A percentile compares a stretch with the other conserved stretches of the same genome.
These are phyloP conservation scores for Schrankia costaestrigalis DNA, from an alignment of 2,888 invertebrate species.

Conservation along the genomic window DNA sequence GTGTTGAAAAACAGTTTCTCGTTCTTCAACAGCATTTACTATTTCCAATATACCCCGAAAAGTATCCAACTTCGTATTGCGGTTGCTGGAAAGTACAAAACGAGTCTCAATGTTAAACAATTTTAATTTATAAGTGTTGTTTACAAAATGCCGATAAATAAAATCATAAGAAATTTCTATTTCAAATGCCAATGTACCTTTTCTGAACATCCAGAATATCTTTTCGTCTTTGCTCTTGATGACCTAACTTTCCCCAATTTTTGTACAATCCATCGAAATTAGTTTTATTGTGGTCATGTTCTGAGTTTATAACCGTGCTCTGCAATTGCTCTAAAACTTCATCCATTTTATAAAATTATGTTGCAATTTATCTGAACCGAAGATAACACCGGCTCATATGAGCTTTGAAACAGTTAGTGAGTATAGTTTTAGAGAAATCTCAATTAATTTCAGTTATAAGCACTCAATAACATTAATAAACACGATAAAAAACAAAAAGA, in stretches of 20 bases:
- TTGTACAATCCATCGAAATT: slow-evolving; percentile 57
- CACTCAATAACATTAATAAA: too few relatives aligned
- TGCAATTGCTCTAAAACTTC: slow-evolving; percentile 52
- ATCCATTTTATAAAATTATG: too few relatives aligned
- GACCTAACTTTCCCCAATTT: slow-evolving; percentile 58
- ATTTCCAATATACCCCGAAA: slow-evolving; percentile 76
- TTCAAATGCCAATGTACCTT: slow-evolving; percentile 65
- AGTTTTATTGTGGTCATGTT: slow-evolving; percentile 29
- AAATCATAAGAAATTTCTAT: too few relatives aligned
- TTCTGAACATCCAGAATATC: slow-evolving; percentile 80
- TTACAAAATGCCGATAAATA: too few relatives aligned
- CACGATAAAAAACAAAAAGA: too few relatives aligned
- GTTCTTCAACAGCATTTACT: slow-evolving; percentile 45
- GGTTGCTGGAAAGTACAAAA: slow-evolving; percentile 59
- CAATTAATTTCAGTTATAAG: too few relatives aligned
- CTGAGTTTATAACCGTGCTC: slow-evolving; percentile 32
- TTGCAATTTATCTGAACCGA: too few relatives aligned
- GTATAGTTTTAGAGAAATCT: too few relatives aligned
- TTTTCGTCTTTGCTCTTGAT: slow-evolving; percentile 78
- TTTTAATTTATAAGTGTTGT: too few relatives aligned
- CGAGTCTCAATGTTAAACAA: too few relatives aligned
- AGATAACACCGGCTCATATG: too few relatives aligned
- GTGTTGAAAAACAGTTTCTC: background rate
- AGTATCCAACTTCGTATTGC: slow-evolving; percentile 68
- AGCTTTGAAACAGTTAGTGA: too few relatives aligned